A percentile compares a stretch with the other conserved stretches of the same genome.
phyloP scores from a whole-genome alignment of 2,797 vertebrate species.

The Darevskia mixta region DNA sequence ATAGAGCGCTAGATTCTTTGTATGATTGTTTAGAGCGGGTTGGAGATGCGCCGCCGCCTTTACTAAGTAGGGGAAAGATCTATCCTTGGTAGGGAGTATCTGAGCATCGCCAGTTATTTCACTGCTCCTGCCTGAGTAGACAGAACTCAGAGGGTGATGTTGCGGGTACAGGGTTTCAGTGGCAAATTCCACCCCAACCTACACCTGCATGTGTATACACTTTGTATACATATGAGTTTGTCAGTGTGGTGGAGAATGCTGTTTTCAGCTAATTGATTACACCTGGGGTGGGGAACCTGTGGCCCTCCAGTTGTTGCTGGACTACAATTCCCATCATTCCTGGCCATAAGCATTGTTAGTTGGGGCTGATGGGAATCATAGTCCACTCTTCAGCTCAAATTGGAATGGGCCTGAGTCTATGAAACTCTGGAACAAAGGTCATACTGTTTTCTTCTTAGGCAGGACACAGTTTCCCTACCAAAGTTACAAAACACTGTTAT shows the following conservation, averaged over 20 bases:
- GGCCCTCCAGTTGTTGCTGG: not conserved
- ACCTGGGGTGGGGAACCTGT: not conserved
- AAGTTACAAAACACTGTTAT: not conserved
- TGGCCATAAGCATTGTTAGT: not conserved
- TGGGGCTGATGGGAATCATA: not conserved
- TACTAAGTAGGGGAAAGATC: not conserved
- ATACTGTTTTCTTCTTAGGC: not conserved
- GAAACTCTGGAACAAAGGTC: too few species aligned
- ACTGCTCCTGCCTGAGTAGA: not conserved
- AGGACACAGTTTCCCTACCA: not conserved
- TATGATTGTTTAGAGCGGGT: constrained; percentile 9
- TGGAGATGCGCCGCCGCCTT: not conserved
- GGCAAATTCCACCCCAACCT: not conserved
- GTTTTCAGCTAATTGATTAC: not conserved
- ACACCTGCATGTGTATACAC: not conserved
- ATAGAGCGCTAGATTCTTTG: constrained; percentile 19
- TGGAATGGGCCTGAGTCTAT: too few species aligned
- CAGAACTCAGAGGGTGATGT: not conserved
- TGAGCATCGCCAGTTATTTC: not conserved
- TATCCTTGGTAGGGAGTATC: not conserved
- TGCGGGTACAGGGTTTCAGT: not conserved
- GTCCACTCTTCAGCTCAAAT: too few species aligned
- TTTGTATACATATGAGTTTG: not conserved
- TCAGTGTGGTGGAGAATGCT: not conserved
- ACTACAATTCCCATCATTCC: not conserved